phyloP scores from a whole-genome alignment of 2,113 vertebrate genomes.

The Campylomormyrus tamandua region DNA sequence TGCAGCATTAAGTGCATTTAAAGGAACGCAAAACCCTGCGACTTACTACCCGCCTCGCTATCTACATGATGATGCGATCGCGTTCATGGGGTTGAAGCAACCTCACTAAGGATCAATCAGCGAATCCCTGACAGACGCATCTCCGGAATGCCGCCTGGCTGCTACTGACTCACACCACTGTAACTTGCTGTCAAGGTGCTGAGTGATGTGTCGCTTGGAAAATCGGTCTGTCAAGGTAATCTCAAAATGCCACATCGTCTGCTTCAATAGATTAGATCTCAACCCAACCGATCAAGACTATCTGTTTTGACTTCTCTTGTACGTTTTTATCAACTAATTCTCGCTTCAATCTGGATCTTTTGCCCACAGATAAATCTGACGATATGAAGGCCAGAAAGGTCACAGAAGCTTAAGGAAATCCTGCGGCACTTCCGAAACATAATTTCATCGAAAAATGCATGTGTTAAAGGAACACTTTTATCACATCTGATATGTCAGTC shows the following conservation, averaged over 20 bases:
- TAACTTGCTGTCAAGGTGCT: neutral
- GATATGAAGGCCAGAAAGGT: neutral
- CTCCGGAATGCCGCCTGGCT: neutral
- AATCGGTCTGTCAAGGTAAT: neutral
- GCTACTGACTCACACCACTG: neutral
- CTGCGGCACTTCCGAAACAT: neutral
- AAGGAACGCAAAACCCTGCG: neutral
- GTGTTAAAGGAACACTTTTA: neutral
- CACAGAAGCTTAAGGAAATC: neutral
- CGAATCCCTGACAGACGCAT: slow-evolving; percentile 1
- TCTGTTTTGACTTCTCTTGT: neutral
- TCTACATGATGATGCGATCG: slow-evolving; percentile 13
- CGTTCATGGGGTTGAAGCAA: slow-evolving; percentile 22
- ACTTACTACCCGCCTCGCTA: neutral
- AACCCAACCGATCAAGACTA: neutral
- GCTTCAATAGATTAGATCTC: neutral
- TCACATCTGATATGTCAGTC: neutral
- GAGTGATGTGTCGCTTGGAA: neutral
- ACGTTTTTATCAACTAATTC: neutral
- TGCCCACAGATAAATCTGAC: neutral
- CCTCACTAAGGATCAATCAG: slow-evolving; percentile 22
- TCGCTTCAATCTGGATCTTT: neutral
- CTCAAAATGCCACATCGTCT: neutral
- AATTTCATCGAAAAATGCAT: neutral
- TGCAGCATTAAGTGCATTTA: neutral